A percentile compares a stretch with the other conserved stretches of the same genome.
phyloP scores from a whole-genome alignment of 2,113 vertebrate species.

The Apus apus region DNA sequence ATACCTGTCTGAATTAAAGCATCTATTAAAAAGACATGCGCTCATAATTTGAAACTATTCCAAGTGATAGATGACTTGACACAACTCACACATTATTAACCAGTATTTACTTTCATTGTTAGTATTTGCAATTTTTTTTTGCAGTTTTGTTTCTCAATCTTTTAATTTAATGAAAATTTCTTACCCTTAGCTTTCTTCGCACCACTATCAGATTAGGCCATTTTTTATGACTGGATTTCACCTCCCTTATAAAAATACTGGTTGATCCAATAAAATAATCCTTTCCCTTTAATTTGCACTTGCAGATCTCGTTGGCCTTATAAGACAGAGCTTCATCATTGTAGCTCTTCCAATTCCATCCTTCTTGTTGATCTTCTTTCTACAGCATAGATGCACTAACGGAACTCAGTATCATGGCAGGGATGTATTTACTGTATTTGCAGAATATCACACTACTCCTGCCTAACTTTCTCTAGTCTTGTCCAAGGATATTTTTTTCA shows the following conservation, averaged over 20 bases:
- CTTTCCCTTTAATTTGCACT: neutral
- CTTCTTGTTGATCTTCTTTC: neutral
- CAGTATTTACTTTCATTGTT: neutral
- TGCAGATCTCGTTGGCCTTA: neutral
- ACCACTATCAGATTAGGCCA: neutral
- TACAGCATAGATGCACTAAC: neutral
- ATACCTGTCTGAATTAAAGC: neutral
- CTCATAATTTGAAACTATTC: neutral
- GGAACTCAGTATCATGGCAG: accelerated
- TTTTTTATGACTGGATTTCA: neutral
- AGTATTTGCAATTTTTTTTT: neutral
- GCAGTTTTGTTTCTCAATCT: neutral
- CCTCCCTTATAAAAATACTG: neutral
- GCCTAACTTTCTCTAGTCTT: neutral
- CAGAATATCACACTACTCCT: neutral
- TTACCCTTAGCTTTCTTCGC: neutral
- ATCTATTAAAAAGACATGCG: neutral
- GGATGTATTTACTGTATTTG: neutral
- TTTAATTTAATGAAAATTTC: neutral
- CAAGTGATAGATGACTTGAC: neutral
- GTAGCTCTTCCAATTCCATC: neutral
- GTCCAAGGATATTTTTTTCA: neutral
- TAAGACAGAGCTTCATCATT: neutral
- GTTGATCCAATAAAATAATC: neutral
- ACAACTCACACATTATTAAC: neutral